phyloP scores from a whole-genome alignment of 2,888 invertebrate genomes.

The Leptodirus hochenwartii region DNA sequence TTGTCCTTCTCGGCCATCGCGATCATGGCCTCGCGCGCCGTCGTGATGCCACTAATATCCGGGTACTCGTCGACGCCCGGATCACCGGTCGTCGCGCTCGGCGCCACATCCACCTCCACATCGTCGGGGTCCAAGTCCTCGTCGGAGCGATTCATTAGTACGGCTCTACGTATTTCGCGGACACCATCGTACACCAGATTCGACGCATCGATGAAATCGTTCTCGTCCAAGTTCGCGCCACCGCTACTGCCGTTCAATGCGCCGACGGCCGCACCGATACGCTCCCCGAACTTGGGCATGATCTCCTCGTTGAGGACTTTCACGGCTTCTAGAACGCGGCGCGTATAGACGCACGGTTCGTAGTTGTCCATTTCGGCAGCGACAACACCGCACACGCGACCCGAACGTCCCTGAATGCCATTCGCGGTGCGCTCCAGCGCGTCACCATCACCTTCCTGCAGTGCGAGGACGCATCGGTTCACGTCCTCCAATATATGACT shows the following conservation, averaged over 20 bases:
- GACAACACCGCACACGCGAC: constrained; percentile 89
- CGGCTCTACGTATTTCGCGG: constrained; percentile 85
- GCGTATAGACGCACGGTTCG: constrained; percentile 91
- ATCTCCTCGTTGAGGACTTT: constrained; percentile 76
- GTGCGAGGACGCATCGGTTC: constrained; percentile 87
- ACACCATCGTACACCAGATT: constrained; percentile 94
- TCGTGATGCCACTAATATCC: constrained; percentile 84
- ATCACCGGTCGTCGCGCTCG: constrained; percentile 77
- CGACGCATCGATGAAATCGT: constrained; percentile 96
- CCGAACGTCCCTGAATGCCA: constrained; percentile 85
- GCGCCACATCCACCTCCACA: constrained; percentile 60
- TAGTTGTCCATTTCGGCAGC: constrained; percentile 98
- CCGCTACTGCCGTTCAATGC: constrained; percentile 67
- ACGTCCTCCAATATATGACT: constrained; percentile 97
- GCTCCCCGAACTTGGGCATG: constrained; percentile 91
- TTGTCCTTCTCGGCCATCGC: constrained; percentile 97
- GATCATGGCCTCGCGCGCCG: constrained; percentile 86
- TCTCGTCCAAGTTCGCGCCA: constrained; percentile 82
- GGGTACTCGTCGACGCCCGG: constrained; percentile 87
- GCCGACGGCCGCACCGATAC: constrained; percentile 85
- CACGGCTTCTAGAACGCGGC: constrained; percentile 87
- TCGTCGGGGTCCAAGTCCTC: constrained; percentile 79
- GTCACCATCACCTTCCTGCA: constrained; percentile 86
- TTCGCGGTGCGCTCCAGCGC: constrained; percentile 84
- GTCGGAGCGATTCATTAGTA: constrained; percentile 88